phyloP scores from a whole-genome alignment of 2,888 invertebrate species.

The Drosophila ezoana region DNA sequence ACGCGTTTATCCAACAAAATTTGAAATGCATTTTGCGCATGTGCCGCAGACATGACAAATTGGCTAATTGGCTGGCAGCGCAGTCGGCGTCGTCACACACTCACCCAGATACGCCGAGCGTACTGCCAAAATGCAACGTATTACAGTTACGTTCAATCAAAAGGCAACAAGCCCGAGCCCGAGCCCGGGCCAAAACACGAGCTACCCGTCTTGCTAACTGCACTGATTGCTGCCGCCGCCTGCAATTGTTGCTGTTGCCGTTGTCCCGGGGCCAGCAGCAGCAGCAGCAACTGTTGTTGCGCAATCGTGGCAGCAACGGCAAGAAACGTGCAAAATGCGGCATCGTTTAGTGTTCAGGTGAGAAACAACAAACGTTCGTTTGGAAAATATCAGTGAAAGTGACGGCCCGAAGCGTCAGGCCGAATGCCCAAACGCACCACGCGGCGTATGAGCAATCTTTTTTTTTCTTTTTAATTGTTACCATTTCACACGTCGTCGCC shows the following conservation, averaged over 20 bases:
- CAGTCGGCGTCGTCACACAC: conserved; percentile 68
- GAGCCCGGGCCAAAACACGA: background rate
- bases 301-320: conserved; percentile 52
- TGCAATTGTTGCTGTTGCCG: conserved; percentile 13
- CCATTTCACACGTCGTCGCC: conserved; percentile 72
- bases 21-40: conserved; percentile 57
- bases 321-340: conserved; percentile 56
- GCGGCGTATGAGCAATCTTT: conserved; percentile 71
- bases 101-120: conserved; percentile 69
- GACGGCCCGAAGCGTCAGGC: conserved; percentile 16
- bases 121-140: conserved; percentile 46
- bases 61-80: conserved; percentile 24
- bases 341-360: conserved; percentile 55
- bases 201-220: conserved; percentile 37
- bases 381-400: conserved; percentile 77
- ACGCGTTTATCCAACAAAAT: conserved; percentile 45
- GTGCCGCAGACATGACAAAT: conserved; percentile 68
- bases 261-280: conserved; percentile 20
- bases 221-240: conserved; percentile 35
- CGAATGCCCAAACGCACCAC: conserved; percentile 39
- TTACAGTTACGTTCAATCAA: conserved; percentile 57
- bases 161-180: conserved; percentile 14
- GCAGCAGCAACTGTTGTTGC: conserved; percentile 49
- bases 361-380: conserved; percentile 42
- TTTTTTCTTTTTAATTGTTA: conserved; percentile 53